Evolutionary conservation across 2,888 invertebrate species (phyloP), one percentile per base, ranked within the genome.

Genomic region (Agriopis aurantiaria): DNA sequence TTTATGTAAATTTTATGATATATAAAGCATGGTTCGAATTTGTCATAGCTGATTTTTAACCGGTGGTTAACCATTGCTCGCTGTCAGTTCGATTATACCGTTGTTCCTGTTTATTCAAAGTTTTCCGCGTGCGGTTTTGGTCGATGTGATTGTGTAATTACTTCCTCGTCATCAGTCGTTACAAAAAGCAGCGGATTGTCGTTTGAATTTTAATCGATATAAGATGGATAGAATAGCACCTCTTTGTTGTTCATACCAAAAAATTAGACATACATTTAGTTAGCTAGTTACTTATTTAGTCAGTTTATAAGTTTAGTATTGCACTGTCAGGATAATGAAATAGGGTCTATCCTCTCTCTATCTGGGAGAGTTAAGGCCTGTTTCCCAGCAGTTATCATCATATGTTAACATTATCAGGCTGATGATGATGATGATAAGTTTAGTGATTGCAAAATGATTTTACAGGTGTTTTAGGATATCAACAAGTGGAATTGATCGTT

Each of bases 91-190:
- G 75, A 73, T 68, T 74, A 64, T 80, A 76, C 79, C 84, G 83
- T 88, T 85, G 85, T 88, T 85, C 85, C 86, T 87, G 81, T 84
- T 82, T 82, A 83, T 85, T 79, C 79, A 82, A 79, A 78, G 82
- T 86, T 89, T 89, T 89, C 89, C 89, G 88, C 82, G 76, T 87
- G 85, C 83, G 84, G 87, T 87, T 88, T 88, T 85, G 84, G 85
- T 84, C 82, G 81, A 79, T 85, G 84, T 85, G 85, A 81, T 82
- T 87, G 83, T 82, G 80, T 91, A 91, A 91, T 91, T 88, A 89
- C 88, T 91, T 91, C 91, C 91, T 88, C 78, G 81, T 85, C 84
- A 83, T 82, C 80, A 76, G 69, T 72, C 73, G 75, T 67, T 72
- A 82, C 75, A 87, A 89, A 87, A 88, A 86, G 76, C 75, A 75